Conservation (phyloP, 2,113 vertebrate species). For the Nycticebus coucang region DNA sequence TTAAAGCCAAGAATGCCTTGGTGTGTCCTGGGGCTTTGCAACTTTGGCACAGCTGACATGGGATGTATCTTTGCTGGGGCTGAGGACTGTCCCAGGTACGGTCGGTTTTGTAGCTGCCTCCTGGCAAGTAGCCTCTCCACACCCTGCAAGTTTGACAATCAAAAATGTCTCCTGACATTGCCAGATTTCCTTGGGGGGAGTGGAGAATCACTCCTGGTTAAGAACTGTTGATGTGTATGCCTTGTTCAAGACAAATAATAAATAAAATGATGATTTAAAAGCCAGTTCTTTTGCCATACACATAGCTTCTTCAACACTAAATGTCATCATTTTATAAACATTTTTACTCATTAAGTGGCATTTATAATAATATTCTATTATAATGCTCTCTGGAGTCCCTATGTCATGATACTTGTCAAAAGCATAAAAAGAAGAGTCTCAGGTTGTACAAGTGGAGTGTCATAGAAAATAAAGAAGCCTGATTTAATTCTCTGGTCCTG, state of each 20-base stretch:
- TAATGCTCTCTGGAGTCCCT: background rate
- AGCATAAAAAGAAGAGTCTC: background rate
- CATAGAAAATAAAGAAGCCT: background rate
- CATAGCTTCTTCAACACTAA: background rate
- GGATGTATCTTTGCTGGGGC: background rate
- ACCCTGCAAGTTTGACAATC: background rate
- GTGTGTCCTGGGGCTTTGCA: background rate
- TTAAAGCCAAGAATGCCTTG: background rate
- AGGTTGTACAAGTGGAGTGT: background rate
- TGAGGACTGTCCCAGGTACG: background rate
- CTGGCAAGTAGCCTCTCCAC: background rate
- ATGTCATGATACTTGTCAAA: background rate
- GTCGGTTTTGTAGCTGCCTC: background rate
- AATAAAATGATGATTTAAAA: background rate
- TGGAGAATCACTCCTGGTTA: background rate
- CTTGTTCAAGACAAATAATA: background rate
- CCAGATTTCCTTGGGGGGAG: fast-evolving
- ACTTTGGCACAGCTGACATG: background rate
- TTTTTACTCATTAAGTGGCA: background rate
- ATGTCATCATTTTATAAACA: background rate
- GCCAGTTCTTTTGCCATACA: background rate
- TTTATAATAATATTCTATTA: background rate
- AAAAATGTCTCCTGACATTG: background rate
- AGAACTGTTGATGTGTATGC: background rate
- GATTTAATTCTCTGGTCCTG: background rate